Evolutionary conservation across 2,113 vertebrate genomes (phyloP).

Genomic region (Pomatostomus ruficeps): DNA sequence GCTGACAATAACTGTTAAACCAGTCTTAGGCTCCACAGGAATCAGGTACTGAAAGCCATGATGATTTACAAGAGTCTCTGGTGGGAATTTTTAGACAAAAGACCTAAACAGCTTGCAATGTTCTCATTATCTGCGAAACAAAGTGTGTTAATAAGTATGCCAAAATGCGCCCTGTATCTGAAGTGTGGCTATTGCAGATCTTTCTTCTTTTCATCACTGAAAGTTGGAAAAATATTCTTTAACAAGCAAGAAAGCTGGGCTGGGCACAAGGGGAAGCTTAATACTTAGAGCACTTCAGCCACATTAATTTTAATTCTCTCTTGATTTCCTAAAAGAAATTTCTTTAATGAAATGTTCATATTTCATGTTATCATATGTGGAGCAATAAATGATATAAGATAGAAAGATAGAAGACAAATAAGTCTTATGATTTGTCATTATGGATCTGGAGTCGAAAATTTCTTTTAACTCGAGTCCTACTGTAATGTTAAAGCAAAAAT

Average conservation of each 20-base stretch:
- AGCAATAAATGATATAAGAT: background rate
- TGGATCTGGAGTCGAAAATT: background rate
- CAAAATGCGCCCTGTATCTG: constrained; percentile 19
- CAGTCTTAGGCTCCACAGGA: constrained; percentile 48
- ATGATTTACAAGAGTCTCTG: constrained; percentile 31
- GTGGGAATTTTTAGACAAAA: constrained; percentile 66
- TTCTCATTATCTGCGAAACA: constrained; percentile 72
- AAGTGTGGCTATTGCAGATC: constrained; percentile 13
- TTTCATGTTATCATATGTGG: background rate
- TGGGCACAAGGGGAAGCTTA: background rate
- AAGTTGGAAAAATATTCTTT: constrained; percentile 28
- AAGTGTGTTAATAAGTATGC: constrained; percentile 56
- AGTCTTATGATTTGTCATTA: background rate
- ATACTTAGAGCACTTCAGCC: background rate
- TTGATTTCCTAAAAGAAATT: background rate
- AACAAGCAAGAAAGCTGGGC: background rate
- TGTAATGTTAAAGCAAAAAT: background rate
- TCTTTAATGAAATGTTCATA: background rate
- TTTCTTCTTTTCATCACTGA: background rate
- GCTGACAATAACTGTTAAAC: constrained; percentile 47
- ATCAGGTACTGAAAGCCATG: constrained; percentile 27
- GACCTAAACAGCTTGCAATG: constrained; percentile 63
- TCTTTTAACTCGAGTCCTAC: background rate
- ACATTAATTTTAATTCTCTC: background rate
- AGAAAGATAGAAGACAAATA: background rate